Conservation (phyloP, 2,113 vertebrate genomes). For the Hypocryptadius cinnamomeus region DNA sequence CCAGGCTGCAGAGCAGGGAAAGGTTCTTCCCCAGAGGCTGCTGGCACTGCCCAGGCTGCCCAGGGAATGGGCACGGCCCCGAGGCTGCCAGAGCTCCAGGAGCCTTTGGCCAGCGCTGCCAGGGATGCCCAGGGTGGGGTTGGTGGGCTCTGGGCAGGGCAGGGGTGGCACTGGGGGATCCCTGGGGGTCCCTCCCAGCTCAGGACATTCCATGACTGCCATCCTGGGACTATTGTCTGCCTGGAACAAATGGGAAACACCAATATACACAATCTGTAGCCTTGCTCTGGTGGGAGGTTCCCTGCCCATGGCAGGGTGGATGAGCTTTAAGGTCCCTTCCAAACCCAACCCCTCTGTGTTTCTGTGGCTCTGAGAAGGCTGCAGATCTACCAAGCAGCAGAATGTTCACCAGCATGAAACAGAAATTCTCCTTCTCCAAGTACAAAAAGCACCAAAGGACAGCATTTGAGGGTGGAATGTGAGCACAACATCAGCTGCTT, state of each 20-base stretch:
- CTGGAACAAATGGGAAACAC: not conserved
- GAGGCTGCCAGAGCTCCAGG: not conserved
- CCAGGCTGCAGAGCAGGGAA: not conserved
- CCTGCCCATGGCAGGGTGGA: not conserved
- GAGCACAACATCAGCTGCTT: not conserved
- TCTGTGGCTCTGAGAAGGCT: not conserved
- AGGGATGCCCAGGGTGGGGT: not conserved
- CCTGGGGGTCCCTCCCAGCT: accelerated
- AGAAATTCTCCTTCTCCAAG: not conserved
- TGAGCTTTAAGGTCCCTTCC: not conserved
- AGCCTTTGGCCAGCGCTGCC: not conserved
- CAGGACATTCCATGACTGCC: not conserved
- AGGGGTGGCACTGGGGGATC: not conserved
- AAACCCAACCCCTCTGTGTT: not conserved
- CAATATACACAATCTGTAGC: not conserved
- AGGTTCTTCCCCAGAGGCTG: not conserved
- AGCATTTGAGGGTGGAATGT: not conserved
- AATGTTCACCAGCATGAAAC: not conserved
- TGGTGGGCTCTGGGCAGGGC: not conserved
- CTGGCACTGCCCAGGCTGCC: not conserved
- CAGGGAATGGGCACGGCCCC: not conserved
- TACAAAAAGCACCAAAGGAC: not conserved
- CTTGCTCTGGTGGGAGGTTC: not conserved
- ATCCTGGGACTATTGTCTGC: not conserved
- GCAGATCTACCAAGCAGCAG: not conserved